Base-by-base conservation (phyloP, 2,797 vertebrate species). In the Tadarida brasiliensis region DNA sequence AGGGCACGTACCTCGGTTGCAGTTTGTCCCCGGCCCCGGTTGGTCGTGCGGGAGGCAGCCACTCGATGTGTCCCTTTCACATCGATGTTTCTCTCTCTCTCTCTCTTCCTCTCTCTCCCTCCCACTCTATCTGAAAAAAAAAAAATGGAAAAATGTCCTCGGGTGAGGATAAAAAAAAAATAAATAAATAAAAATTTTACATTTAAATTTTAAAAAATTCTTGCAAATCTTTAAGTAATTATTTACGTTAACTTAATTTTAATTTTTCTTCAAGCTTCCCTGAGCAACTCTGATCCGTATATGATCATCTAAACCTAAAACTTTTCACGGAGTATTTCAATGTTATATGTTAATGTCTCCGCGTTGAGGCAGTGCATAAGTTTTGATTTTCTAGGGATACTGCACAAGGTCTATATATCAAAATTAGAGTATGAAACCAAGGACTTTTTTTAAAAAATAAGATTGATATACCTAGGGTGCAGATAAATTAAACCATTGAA, bases 241-340 rank as follows among this genome's bases (percentile, higher is more conserved):
- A 71, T 1, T 78, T 84, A 91, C 88, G 93, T 93, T 0, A 0
- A 39, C 54, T 97, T 84, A 96, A 78, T 86, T 65, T 94, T 97
- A 85, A 61, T 71, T 97, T 86, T 97, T 96, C 87, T 96, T 95
- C 90, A 89, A 35, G 92, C 70, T 97, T 97, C 84, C 86, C 94
- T 91, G 87, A 81, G 33, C 20, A 78, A 89, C 84, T 95, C 39
- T 54, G 84, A 93, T 97, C 94, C 94, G 88, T 86, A 97, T 90
- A 68, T 74, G 96, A 88, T 97, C 94, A 97, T 73, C 90, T 96
- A 95, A 89, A 92, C 76, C 59, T 20, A 92, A 94, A 54, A 73
- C 95, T 96, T 96, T 97, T 96, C 12, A 1, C 11, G 76, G 3
- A 76, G n/a, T 80, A 19, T 71, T 90, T 78, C 77, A n/a, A 93